phyloP scores from a whole-genome alignment of 1,140 invertebrate genomes.

The Pemphigus obesinymphae region DNA sequence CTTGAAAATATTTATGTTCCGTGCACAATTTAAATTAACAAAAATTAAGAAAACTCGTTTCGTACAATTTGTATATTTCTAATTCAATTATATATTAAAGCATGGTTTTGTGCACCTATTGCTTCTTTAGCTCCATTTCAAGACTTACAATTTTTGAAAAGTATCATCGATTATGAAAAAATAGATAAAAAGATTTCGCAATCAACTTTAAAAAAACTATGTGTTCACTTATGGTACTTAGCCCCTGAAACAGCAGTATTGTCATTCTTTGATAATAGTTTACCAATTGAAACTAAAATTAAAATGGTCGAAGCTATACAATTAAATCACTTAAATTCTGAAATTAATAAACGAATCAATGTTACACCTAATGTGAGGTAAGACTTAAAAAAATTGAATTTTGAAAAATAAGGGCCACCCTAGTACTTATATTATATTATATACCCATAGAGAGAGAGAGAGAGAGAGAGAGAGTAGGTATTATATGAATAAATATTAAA shows the following conservation, averaged over 20 bases:
- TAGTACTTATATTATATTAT: too few species aligned
- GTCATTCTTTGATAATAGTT: not conserved
- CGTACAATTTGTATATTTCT: not conserved
- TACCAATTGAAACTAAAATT: not conserved
- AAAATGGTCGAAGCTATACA: not conserved
- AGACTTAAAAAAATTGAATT: too few species aligned
- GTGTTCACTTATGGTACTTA: constrained; percentile 13
- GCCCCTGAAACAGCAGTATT: not conserved
- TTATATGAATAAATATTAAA: too few species aligned
- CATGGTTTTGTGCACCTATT: constrained; percentile 40
- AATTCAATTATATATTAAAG: constrained; percentile 4
- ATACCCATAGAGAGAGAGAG: too few species aligned
- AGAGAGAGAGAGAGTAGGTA: too few species aligned
- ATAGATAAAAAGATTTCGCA: constrained; percentile 39
- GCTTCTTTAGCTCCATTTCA: constrained; percentile 27
- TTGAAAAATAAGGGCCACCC: too few species aligned
- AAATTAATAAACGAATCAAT: not conserved
- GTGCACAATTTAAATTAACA: not conserved
- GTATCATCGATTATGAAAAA: constrained; percentile 24
- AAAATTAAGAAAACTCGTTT: not conserved
- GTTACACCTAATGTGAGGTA: too few species aligned
- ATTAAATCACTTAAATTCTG: not conserved
- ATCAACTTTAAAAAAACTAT: not conserved
- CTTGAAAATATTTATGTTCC: not conserved
- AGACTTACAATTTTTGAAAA: constrained; percentile 42